phyloP scores from a whole-genome alignment of 2,888 invertebrate species.

The Autographa pulchrina region DNA sequence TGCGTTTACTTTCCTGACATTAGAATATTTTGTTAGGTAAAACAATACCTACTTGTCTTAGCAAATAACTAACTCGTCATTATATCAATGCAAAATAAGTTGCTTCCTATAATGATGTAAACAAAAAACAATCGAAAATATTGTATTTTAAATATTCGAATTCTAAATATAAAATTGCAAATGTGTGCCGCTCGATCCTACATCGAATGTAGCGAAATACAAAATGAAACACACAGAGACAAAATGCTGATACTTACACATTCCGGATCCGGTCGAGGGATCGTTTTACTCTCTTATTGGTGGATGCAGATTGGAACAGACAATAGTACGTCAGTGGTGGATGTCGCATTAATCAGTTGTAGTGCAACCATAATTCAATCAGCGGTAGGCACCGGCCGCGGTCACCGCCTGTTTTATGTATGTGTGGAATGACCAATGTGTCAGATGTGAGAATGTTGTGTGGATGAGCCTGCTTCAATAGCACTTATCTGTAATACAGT shows the following conservation, averaged over 20 bases:
- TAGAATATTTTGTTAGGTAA: too few species aligned
- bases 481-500: neutral
- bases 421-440: constrained; percentile 78
- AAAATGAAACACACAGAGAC: constrained; percentile 65
- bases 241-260: constrained; percentile 77
- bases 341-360: constrained; percentile 89
- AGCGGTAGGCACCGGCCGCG: constrained; percentile 68
- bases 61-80: too few species aligned
- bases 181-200: constrained; percentile 35
- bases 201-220: constrained; percentile 49
- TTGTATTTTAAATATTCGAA: constrained; percentile 34
- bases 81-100: too few species aligned
- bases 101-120: neutral
- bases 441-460: constrained; percentile 63
- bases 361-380: constrained; percentile 88
- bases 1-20: too few species aligned
- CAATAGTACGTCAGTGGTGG: constrained; percentile 86
- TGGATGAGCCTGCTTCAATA: constrained; percentile 65
- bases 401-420: constrained; percentile 78
- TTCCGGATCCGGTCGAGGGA: constrained; percentile 65
- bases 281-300: constrained; percentile 75
- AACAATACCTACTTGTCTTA: too few species aligned
- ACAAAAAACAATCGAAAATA: constrained; percentile 12
- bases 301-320: constrained; percentile 85
- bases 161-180: constrained; percentile 42